A percentile compares a stretch with the other conserved stretches of the same genome.
These are phyloP conservation scores for Xerus rutilus DNA, from an alignment of 2,797 vertebrate species.

Conservation along the genomic window DNA sequence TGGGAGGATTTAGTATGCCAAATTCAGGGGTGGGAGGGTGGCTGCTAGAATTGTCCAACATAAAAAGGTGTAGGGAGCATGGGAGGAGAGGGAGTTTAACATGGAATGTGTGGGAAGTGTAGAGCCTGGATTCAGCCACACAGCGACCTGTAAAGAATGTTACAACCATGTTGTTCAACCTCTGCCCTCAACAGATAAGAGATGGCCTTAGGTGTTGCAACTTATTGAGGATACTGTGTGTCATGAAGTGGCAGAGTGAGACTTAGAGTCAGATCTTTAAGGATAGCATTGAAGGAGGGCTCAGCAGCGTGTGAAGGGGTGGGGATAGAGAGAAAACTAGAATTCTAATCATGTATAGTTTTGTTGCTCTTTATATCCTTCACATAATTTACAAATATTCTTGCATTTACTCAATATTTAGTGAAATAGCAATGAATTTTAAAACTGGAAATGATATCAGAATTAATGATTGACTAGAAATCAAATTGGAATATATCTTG, in stretches of 20 bases:
- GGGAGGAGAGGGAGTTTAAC: not conserved
- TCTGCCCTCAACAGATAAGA: not conserved
- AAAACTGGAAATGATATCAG: not conserved
- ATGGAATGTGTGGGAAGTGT: not conserved
- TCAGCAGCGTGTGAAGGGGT: not conserved
- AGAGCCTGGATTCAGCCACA: not conserved
- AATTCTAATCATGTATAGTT: not conserved
- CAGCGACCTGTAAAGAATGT: not conserved
- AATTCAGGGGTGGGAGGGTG: not conserved
- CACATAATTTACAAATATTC: constrained; percentile 31
- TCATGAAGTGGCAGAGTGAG: not conserved
- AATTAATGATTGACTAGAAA: constrained; percentile 41
- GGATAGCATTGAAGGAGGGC: not conserved
- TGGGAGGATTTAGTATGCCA: not conserved
- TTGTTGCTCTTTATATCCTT: constrained; percentile 22
- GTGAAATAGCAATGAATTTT: constrained; percentile 37
- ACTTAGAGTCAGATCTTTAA: not conserved
- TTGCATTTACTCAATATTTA: not conserved
- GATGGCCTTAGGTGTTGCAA: not conserved
- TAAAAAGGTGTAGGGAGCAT: not conserved
- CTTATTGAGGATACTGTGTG: not conserved
- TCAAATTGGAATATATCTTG: constrained; percentile 41
- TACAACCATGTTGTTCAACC: not conserved
- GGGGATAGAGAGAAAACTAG: not conserved
- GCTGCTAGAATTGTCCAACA: not conserved